Percentiles rank a stretch among this genome's conserved stretches.
These are phyloP conservation scores for Acestrorhynchus altus DNA, from an alignment of 2,797 vertebrate genomes.

Conservation along the genomic window DNA sequence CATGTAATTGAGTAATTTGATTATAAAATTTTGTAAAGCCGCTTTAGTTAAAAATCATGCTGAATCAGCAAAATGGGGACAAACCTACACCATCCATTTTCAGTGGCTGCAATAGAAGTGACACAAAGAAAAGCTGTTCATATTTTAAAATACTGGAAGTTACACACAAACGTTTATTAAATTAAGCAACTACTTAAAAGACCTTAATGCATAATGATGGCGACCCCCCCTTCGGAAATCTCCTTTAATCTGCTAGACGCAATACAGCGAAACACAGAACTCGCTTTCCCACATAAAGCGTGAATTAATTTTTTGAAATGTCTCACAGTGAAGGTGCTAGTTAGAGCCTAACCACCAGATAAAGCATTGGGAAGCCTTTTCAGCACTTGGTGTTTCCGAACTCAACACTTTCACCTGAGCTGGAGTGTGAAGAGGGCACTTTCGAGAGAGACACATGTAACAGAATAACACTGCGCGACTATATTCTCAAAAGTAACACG, in stretches of 20 bases:
- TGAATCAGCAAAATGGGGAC: too few species aligned
- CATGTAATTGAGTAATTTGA: not conserved
- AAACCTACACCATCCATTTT: not conserved
- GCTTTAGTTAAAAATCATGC: too few species aligned
- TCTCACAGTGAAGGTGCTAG: slow-evolving; percentile 48
- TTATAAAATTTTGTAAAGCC: too few species aligned
- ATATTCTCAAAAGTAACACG: not conserved
- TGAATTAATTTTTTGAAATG: too few species aligned
- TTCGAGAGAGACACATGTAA: not conserved
- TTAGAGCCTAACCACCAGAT: slow-evolving; percentile 15
- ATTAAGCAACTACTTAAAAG: not conserved
- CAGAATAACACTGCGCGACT: slow-evolving; percentile 1
- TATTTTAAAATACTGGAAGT: not conserved
- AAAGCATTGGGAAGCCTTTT: not conserved
- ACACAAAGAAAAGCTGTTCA: not conserved
- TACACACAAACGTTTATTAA: not conserved
- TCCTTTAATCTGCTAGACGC: not conserved
- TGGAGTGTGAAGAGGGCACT: not conserved
- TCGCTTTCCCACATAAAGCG: not conserved
- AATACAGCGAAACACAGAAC: slow-evolving; percentile 15
- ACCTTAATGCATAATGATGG: not conserved
- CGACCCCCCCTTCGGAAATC: not conserved
- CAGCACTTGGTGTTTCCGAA: slow-evolving; percentile 36
- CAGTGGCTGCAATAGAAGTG: not conserved
- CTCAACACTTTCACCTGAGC: slow-evolving; percentile 44